A percentile compares a stretch with the other conserved stretches of the same genome.
These are phyloP conservation scores for Ranitomeya imitator DNA, from an alignment of 2,113 vertebrate genomes.

Conservation along the genomic window DNA sequence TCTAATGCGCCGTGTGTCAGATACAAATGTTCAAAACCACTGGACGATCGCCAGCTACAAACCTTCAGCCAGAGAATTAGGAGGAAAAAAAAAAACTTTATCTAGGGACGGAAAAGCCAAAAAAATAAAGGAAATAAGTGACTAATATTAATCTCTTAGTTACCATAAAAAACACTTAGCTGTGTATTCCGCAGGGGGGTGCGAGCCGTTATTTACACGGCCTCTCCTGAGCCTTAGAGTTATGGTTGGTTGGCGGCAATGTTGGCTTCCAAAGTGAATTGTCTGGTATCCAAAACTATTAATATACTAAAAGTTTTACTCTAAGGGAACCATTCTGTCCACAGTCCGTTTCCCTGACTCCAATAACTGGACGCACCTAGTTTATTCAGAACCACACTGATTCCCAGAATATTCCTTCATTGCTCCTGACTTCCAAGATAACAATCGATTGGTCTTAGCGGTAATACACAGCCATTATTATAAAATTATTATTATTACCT, in stretches of 20 bases:
- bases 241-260: background rate
- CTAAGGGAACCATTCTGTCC: background rate
- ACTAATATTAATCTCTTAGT: constrained; percentile 43
- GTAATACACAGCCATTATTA: too few relatives aligned
- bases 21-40: background rate
- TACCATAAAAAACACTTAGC: constrained; percentile 4
- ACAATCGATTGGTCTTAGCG: too few relatives aligned
- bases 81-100: constrained; percentile 5
- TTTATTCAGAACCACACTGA: background rate
- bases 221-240: background rate
- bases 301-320: constrained; percentile 1
- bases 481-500: too few relatives aligned
- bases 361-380: background rate
- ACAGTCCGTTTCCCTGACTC: background rate
- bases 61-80: background rate
- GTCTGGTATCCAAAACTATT: constrained; percentile 4
- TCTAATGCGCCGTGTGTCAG: constrained; percentile 7
- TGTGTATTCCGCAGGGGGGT: background rate
- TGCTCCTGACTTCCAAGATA: background rate
- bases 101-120: background rate
- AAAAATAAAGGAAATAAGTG: constrained; percentile 47
- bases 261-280: background rate
- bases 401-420: background rate
- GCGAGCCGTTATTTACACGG: background rate
- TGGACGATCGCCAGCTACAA: constrained; percentile 19